Base-by-base conservation (phyloP, 2,888 invertebrate species). In the Proisotoma minuta region DNA sequence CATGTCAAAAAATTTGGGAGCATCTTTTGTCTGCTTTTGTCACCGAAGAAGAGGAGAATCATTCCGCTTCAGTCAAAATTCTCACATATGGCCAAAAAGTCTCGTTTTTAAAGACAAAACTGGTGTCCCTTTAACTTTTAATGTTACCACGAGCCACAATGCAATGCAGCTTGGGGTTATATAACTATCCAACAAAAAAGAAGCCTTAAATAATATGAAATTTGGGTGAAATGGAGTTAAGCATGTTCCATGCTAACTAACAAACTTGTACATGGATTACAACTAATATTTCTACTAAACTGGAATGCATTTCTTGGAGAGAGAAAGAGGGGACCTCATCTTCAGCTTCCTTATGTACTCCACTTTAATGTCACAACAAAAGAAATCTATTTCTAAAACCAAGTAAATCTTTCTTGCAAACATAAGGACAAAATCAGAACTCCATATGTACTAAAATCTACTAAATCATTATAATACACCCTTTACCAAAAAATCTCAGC, bases 291-390 rank as follows among this genome's bases (percentile, higher is more conserved):
- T n/a, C n/a, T n/a, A n/a, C n/a, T n/a, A n/a, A n/a, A n/a, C n/a
- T n/a, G n/a, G n/a, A n/a, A n/a, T n/a, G n/a, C n/a, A n/a, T n/a
- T n/a, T n/a, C n/a, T n/a, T n/a, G 34, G 8, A 34, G 15, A 34
- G 34, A 10, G 34, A 15, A 10, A 34, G 15, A 34, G 34, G 34
- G 34, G 34, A 34, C 34, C 15, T 8, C 8, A 34, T 34, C 15
- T 43, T 43, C 18, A 20, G 20, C 43, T 43, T 43, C 43, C 43
- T 5, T 43, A n/a, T 43, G 15, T 43, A 12, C 15, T 34, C 8
- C 8, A 15, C 43, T 43, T n/a, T 43, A 23, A 29, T 57, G 57
- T 57, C 57, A 57, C 57, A 57, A 57, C 57, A 57, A 57, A 43
- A 18, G 47, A 23, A 40, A 47, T 5, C 24, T 8, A 28, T 28